Base-by-base conservation (phyloP, 2,113 vertebrate genomes). In the Scortum barcoo region DNA sequence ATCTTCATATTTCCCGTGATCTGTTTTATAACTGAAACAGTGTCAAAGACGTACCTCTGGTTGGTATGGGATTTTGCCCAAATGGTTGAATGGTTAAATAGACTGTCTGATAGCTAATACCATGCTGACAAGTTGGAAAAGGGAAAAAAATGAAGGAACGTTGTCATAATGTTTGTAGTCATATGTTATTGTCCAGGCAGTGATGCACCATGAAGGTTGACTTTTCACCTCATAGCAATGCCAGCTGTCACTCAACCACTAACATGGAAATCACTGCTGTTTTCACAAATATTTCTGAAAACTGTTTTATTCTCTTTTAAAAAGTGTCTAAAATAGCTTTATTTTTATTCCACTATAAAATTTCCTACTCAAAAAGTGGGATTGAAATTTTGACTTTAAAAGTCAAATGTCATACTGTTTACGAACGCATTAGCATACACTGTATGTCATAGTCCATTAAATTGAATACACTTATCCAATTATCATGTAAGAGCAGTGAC, bases 391-490 rank as follows among this genome's bases (percentile, higher is more conserved):
- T 78, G 42, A 40, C 20, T 40, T 33, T 28, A 24, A 19, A 13
- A 11, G 42, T 73, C 6, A 28, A 60, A 12, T 58, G 8, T 33
- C 48, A 30, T 10, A 19, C 19, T 2, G 2, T 33, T 8, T 24
- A 63, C 12, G 0, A 48, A 19, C 63, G 2, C 33, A 51, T 66
- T 58, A 5, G 40, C n/a, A 50, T 38, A 11, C 42, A 36, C 12
- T 40, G 5, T n/a, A 48, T 50, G 54, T 30, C 46, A 63, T 28
- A 19, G 30, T 73, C 16, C 4, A 74, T 40, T 16, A 7, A 56
- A 74, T 54, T 60, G 24, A 60, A 62, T 36, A 61, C 10, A 56
- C 68, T 72, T 12, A 50, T 78, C 17, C 19, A 36, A 56, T 67
- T 72, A 50, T 26, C 5, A 33, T 38, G n/a, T 69, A 42, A 42